phyloP scores from a whole-genome alignment of 2,113 vertebrate genomes.

The Anhinga anhinga region DNA sequence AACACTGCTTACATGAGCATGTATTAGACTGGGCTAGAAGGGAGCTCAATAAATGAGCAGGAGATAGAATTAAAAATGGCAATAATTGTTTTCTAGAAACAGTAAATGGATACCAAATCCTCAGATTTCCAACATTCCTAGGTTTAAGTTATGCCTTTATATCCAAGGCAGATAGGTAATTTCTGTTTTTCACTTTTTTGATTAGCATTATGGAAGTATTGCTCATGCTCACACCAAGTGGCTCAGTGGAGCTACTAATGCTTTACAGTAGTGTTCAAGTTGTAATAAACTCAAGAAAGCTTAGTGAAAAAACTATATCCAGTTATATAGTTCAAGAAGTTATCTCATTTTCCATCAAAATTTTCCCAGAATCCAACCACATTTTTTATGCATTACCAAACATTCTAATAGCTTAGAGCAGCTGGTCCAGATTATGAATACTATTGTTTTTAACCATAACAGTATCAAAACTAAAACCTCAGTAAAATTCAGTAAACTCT shows the following conservation, averaged over 20 bases:
- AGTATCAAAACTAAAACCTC: neutral
- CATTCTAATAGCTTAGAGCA: neutral
- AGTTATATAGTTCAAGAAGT: neutral
- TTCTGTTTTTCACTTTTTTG: neutral
- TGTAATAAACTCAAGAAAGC: neutral
- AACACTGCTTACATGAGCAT: neutral
- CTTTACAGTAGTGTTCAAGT: neutral
- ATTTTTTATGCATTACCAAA: neutral
- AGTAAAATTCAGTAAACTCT: neutral
- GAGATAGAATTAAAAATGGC: neutral
- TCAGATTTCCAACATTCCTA: neutral
- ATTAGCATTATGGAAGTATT: neutral
- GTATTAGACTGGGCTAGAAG: neutral
- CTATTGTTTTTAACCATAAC: neutral
- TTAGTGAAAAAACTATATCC: neutral
- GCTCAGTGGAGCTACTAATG: neutral
- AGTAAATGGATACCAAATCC: neutral
- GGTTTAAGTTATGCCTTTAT: neutral
- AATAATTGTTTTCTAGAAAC: neutral
- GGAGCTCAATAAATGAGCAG: neutral
- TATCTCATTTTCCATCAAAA: neutral
- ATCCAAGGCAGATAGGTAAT: neutral
- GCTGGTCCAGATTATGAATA: neutral
- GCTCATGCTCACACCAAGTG: accelerated
- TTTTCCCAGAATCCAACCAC: neutral